A percentile compares a stretch with the other conserved stretches of the same genome.
Evolutionary conservation across 2,113 vertebrate genomes (phyloP).

Genomic region (Thamnaconus septentrionalis): DNA sequence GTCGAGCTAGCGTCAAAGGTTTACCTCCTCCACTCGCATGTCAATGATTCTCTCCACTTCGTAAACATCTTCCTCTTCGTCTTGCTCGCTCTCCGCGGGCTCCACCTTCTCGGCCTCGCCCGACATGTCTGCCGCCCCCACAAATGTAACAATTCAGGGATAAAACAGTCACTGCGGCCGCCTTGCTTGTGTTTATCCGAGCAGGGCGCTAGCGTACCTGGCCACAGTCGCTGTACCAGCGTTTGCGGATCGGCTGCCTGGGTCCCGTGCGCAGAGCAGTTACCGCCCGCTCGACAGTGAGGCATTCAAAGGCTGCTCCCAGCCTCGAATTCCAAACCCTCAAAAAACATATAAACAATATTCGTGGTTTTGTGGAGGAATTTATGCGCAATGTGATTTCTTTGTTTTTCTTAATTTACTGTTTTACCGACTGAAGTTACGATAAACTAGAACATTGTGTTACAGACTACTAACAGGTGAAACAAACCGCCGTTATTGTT

Average conservation of each 20-base stretch:
- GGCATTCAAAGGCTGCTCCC: conserved; percentile 19
- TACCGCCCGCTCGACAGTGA: conserved; percentile 30
- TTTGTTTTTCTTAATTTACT: too few relatives aligned
- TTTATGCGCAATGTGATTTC: too few relatives aligned
- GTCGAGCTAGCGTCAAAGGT: conserved; percentile 32
- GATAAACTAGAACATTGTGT: too few relatives aligned
- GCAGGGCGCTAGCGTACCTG: conserved; percentile 17
- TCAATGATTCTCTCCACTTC: conserved; percentile 96
- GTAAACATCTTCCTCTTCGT: conserved; percentile 87
- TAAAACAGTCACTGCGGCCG: conserved; percentile 11
- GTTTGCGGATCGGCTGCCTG: conserved; percentile 7
- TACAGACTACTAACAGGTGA: too few relatives aligned
- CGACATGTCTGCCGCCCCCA: conserved; percentile 39
- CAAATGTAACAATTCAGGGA: not conserved
- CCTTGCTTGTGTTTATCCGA: not conserved
- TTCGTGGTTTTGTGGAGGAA: not conserved
- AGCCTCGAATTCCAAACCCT: not conserved
- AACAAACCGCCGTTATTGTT: too few relatives aligned
- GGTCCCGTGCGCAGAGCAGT: conserved; percentile 1
- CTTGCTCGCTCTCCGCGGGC: conserved; percentile 78
- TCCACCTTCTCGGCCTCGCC: conserved; percentile 63
- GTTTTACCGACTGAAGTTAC: too few relatives aligned
- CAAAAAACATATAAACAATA: not conserved
- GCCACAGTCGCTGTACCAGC: conserved; percentile 12
- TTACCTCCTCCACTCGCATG: conserved; percentile 86